These are phyloP conservation scores for Oncorhynchus tshawytscha DNA, from an alignment of 2,113 vertebrate genomes.

Conservation along the genomic window DNA sequence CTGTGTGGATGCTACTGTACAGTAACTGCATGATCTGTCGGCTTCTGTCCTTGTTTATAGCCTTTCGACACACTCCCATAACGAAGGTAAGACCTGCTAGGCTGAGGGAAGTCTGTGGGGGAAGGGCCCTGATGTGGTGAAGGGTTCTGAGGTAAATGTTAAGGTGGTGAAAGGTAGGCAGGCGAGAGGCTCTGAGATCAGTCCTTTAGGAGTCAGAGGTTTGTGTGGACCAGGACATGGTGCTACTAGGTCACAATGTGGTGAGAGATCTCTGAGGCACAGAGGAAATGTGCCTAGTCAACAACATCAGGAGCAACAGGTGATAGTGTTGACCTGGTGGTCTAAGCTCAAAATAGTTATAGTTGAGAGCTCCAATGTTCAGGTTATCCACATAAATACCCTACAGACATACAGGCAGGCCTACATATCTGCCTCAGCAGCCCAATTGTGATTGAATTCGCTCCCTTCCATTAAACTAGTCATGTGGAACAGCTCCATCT, in stretches of 20 bases:
- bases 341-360: too few species aligned
- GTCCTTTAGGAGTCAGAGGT: neutral
- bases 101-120: conserved; percentile 11
- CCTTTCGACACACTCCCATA: conserved; percentile 53
- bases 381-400: too few species aligned
- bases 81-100: conserved; percentile 21
- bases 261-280: neutral
- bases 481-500: too few species aligned
- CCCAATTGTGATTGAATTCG: too few species aligned
- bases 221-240: neutral
- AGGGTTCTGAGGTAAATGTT: conserved; percentile 35
- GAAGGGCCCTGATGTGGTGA: conserved; percentile 8
- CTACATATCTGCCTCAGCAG: too few species aligned
- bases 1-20: neutral
- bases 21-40: conserved; percentile 11
- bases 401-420: too few species aligned
- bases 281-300: neutral
- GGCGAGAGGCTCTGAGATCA: conserved; percentile 1
- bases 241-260: neutral
- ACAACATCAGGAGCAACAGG: neutral
- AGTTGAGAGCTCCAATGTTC: too few species aligned
- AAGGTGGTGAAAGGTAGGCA: conserved; percentile 45
- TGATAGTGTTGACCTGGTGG: too few species aligned
- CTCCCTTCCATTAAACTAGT: too few species aligned
- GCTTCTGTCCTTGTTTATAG: too few species aligned